phyloP scores from a whole-genome alignment of 2,888 invertebrate species.

The Malachius bipustulatus region DNA sequence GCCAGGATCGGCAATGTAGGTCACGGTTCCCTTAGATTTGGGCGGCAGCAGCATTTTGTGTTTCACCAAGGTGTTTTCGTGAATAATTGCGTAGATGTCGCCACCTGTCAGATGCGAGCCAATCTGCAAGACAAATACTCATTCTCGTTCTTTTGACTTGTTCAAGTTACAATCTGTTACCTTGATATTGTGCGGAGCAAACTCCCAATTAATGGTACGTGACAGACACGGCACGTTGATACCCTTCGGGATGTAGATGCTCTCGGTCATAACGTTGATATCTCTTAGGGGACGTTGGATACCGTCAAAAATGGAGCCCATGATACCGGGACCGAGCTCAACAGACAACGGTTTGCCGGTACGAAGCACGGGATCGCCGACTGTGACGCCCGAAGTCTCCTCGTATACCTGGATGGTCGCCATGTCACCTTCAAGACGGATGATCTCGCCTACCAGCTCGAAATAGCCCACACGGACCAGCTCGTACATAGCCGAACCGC shows the following conservation, averaged over 20 bases:
- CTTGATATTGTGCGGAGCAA: conserved; percentile 72
- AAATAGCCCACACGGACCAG: conserved; percentile 96
- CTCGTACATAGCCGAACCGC: conserved; percentile 99
- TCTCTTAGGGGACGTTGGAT: conserved; percentile 98
- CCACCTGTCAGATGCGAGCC: conserved; percentile 99
- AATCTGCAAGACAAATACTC: conserved; percentile 46
- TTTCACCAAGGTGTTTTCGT: conserved; percentile 95
- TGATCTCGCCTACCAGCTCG: conserved; percentile 98
- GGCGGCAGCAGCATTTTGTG: conserved; percentile 95
- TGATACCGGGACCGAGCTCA: conserved; percentile 96
- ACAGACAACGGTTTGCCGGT: conserved; percentile 99
- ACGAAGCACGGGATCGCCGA: conserved; percentile 95
- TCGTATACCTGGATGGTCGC: conserved; percentile 98
- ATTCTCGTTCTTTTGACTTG: no score
- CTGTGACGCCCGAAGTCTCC: conserved; percentile 96
- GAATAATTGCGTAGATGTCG: conserved; percentile 90
- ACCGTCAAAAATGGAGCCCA: conserved; percentile 99
- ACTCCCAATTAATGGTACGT: conserved; percentile 79
- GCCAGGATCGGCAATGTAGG: conserved; percentile 86
- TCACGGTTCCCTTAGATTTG: conserved; percentile 89
- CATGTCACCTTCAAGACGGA: conserved; percentile 98
- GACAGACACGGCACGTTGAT: conserved; percentile 89
- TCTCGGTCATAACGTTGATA: conserved; percentile 84
- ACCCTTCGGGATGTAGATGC: conserved; percentile 99
- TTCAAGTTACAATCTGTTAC: no score